Conservation (phyloP, 2,113 vertebrate species). For the Platysteira castanea region DNA sequence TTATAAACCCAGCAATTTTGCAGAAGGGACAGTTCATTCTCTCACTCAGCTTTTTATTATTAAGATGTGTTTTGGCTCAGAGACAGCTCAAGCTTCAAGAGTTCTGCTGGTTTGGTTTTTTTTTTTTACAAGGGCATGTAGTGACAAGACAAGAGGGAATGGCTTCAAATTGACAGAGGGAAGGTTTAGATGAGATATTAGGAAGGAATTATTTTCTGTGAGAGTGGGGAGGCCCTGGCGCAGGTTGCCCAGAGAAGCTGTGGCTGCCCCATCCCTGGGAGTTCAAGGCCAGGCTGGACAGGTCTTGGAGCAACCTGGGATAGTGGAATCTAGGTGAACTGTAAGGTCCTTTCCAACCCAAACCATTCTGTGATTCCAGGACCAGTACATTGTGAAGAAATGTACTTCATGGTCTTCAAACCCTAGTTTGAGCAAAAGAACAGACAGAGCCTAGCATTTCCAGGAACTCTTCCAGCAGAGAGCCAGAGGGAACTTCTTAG, state of each 20-base stretch:
- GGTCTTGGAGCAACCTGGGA: not conserved
- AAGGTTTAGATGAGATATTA: not conserved
- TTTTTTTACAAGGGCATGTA: not conserved
- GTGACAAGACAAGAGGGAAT: not conserved
- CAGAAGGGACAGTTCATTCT: not conserved
- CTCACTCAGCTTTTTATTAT: not conserved
- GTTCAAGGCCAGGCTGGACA: not conserved
- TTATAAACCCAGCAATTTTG: not conserved
- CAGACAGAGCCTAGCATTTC: not conserved
- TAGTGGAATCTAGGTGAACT: not conserved
- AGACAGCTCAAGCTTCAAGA: not conserved
- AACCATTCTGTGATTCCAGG: not conserved
- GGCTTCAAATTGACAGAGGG: not conserved
- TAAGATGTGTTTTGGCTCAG: not conserved
- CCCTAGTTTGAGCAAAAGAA: not conserved
- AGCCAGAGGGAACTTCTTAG: not conserved
- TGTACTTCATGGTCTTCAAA: not conserved
- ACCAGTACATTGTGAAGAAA: not conserved
- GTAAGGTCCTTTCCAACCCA: not conserved
- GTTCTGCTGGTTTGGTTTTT: not conserved
- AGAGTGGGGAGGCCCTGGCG: not conserved
- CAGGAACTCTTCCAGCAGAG: not conserved
- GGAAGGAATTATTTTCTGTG: not conserved
- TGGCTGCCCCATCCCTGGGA: not conserved
- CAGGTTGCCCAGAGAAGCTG: not conserved